A percentile compares a stretch with the other conserved stretches of the same genome.
phyloP scores from a whole-genome alignment of 2,888 invertebrate genomes.

The Cerastis leucographa region DNA sequence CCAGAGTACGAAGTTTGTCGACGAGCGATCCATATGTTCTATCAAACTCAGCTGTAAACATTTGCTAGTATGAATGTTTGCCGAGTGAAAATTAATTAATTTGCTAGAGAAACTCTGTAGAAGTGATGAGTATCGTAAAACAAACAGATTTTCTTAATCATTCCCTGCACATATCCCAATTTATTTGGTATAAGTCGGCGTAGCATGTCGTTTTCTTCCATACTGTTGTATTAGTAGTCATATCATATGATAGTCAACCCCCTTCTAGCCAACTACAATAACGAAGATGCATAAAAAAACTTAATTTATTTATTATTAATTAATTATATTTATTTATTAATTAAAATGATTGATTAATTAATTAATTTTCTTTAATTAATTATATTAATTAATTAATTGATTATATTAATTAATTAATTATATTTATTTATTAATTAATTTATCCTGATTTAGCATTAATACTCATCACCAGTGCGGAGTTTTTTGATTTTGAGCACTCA shows the following conservation, averaged over 20 bases:
- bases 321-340: no score
- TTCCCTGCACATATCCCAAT: neutral
- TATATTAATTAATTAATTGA: no score
- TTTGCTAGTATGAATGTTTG: constrained; percentile 10
- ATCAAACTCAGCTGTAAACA: constrained; percentile 49
- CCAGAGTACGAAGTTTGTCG: constrained; percentile 6
- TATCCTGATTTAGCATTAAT: neutral
- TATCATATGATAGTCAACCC: neutral
- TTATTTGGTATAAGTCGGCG: neutral
- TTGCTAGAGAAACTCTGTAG: neutral
- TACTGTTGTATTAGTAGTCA: neutral
- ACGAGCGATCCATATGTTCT: constrained; percentile 10
- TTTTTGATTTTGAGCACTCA: neutral
- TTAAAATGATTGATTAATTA: no score
- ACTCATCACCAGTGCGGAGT: neutral
- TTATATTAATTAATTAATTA: no score
- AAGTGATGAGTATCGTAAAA: neutral
- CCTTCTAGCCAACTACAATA: neutral
- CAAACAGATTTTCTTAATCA: neutral
- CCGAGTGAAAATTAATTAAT: neutral
- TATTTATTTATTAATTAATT: no score
- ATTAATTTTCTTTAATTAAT: no score
- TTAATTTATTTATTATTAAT: no score
- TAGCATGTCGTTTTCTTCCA: neutral
- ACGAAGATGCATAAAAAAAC: neutral